Evolutionary conservation across 2,888 invertebrate species (phyloP).

Genomic region (Calephelis perditalis): DNA sequence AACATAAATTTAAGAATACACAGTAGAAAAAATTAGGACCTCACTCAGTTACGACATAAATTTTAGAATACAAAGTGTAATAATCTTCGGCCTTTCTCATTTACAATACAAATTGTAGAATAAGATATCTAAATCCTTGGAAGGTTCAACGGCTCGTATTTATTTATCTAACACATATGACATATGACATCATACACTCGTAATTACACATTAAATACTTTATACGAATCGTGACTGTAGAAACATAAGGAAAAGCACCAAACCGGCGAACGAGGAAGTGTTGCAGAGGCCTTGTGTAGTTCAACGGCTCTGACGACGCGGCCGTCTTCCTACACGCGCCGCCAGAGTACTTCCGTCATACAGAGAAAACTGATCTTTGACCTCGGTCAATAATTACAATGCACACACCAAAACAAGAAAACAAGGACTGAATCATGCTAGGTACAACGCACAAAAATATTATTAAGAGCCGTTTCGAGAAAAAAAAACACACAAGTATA

Average conservation of each 20-base stretch:
- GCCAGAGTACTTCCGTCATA: constrained; percentile 47
- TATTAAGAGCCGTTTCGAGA: no score
- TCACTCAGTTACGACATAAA: no score
- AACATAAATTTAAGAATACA: no score
- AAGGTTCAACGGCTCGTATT: constrained; percentile 51
- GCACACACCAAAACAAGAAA: background rate
- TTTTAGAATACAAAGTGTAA: no score
- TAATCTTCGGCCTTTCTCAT: no score
- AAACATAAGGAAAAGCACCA: constrained; percentile 18
- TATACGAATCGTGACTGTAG: constrained; percentile 19
- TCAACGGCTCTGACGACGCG: constrained; percentile 35
- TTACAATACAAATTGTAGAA: constrained; percentile 43
- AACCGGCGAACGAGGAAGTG: constrained; percentile 25
- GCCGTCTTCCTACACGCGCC: constrained; percentile 28
- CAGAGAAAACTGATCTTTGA: constrained; percentile 54
- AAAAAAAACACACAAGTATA: no score
- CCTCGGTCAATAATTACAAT: constrained; percentile 21
- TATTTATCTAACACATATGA: constrained; percentile 5
- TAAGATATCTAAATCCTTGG: constrained; percentile 51
- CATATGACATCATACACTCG: constrained; percentile 11
- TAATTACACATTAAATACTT: constrained; percentile 10
- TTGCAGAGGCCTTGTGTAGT: constrained; percentile 28
- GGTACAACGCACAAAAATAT: no score
- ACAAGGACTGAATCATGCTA: background rate
- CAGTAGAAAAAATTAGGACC: no score